Conservation (phyloP, 2,797 vertebrate genomes). For the Triplophysa yarkandensis region DNA sequence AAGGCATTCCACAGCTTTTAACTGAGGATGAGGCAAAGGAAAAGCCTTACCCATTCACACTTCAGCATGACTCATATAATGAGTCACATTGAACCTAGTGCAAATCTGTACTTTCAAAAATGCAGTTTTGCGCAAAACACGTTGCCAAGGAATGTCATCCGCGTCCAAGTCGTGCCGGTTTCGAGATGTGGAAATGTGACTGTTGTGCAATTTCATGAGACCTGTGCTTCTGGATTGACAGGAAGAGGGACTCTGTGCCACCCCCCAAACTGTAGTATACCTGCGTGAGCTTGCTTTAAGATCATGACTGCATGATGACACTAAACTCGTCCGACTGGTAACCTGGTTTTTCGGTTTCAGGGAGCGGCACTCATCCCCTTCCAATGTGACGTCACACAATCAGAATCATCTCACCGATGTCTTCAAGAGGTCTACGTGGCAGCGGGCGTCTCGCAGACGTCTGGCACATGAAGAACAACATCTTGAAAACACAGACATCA, state of each 20-base stretch:
- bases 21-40: too few species aligned
- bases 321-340: conserved; percentile 65
- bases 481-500: too few species aligned
- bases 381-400: not conserved
- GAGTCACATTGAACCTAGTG: conserved; percentile 15
- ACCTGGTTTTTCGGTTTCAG: conserved; percentile 63
- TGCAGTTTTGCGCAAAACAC: not conserved
- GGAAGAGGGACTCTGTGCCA: conserved; percentile 55
- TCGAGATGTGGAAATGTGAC: conserved; percentile 12
- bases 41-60: conserved; percentile 13
- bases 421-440: too few species aligned
- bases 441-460: too few species aligned
- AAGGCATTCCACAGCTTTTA: conserved; percentile 44
- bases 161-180: not conserved
- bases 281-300: not conserved
- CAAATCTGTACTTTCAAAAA: not conserved
- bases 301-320: conserved; percentile 12
- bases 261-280: not conserved
- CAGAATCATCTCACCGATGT: too few species aligned
- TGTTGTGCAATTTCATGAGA: conserved; percentile 57
- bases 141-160: not conserved
- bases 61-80: not conserved
- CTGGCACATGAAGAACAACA: too few species aligned
- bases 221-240: conserved; percentile 67
- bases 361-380: conserved; percentile 63